Conservation (phyloP, 2,888 invertebrate genomes). For the Cheilosia urbana region DNA sequence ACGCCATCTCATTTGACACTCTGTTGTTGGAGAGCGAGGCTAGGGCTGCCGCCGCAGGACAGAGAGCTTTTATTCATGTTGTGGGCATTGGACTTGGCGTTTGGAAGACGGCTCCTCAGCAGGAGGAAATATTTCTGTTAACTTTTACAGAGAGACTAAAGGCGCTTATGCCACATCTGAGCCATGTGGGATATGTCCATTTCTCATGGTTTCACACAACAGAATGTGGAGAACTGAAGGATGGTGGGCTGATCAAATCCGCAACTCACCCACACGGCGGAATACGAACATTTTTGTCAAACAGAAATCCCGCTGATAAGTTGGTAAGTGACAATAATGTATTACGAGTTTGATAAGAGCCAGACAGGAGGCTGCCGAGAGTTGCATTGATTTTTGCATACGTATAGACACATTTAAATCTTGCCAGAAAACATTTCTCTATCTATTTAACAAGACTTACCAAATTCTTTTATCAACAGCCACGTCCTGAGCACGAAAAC, state of each 20-base stretch:
- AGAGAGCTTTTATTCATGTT: constrained; percentile 87
- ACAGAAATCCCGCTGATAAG: constrained; percentile 85
- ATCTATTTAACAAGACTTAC: not conserved
- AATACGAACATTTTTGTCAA: constrained; percentile 85
- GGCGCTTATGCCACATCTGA: constrained; percentile 84
- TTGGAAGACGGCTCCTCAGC: constrained; percentile 87
- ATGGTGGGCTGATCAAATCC: constrained; percentile 82
- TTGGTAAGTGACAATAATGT: constrained; percentile 78
- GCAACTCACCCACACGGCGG: constrained; percentile 82
- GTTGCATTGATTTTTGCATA: no score
- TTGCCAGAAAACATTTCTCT: not conserved
- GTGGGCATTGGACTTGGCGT: constrained; percentile 88
- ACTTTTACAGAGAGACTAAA: constrained; percentile 87
- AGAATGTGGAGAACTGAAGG: constrained; percentile 84
- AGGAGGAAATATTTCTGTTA: constrained; percentile 87
- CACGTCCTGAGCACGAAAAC: constrained; percentile 81
- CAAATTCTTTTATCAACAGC: constrained; percentile 24
- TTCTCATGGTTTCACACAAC: constrained; percentile 86
- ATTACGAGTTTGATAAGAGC: not conserved
- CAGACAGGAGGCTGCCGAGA: no score
- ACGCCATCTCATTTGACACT: constrained; percentile 86
- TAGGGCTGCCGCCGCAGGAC: constrained; percentile 84
- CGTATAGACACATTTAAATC: not conserved
- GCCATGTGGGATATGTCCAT: constrained; percentile 87
- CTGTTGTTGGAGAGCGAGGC: constrained; percentile 87